Percentiles rank a stretch among this genome's conserved stretches.
Conservation (phyloP, 2,797 vertebrate genomes). For the Sebastes cheni region DNA sequence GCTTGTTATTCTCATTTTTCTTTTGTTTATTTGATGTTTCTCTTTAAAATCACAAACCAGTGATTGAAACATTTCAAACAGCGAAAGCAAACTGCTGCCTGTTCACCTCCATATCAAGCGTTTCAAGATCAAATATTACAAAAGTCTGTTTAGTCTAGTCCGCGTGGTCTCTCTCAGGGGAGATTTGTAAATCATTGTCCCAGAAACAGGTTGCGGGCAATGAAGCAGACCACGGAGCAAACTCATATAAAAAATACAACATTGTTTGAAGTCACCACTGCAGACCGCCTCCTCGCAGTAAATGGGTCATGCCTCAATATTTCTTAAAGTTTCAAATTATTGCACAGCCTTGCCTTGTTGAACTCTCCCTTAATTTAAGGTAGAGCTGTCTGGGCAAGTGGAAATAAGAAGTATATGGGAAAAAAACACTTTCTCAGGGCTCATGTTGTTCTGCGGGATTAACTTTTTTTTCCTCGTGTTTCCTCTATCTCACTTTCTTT, state of each 20-base stretch:
- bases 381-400: conserved; percentile 37
- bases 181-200: conserved; percentile 56
- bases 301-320: conserved; percentile 74
- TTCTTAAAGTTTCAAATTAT: conserved; percentile 77
- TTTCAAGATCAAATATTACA: conserved; percentile 47
- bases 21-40: conserved; percentile 1
- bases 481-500: not conserved
- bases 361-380: conserved; percentile 64
- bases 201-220: conserved; percentile 62
- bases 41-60: not conserved
- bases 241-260: conserved; percentile 55
- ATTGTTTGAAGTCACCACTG: conserved; percentile 66
- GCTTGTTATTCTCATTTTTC: not conserved
- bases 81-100: conserved; percentile 13
- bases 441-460: conserved; percentile 35
- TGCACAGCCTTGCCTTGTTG: conserved; percentile 70
- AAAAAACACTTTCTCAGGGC: conserved; percentile 9
- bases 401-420: conserved; percentile 24
- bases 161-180: conserved; percentile 36
- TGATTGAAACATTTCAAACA: conserved; percentile 34
- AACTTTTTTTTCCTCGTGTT: conserved; percentile 6
- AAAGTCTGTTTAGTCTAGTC: conserved; percentile 34
- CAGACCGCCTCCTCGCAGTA: conserved; percentile 47
- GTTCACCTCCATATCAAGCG: conserved; percentile 44
- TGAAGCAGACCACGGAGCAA: conserved; percentile 49